phyloP scores from a whole-genome alignment of 2,797 vertebrate genomes.

The Liparis tanakae region DNA sequence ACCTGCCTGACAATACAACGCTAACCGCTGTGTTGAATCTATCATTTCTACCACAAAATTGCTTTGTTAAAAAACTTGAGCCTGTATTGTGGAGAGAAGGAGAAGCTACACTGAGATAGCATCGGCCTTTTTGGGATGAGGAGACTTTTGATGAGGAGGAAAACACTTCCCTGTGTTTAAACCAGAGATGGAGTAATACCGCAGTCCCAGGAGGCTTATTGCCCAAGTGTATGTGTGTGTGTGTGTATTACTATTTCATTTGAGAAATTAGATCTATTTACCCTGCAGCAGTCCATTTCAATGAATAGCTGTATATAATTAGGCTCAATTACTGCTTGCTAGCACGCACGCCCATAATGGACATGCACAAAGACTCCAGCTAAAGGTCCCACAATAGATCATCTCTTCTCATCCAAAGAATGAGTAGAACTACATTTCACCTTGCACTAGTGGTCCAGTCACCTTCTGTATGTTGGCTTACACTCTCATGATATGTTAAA shows the following conservation, averaged over 20 bases:
- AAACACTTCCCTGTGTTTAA: slow-evolving; percentile 44
- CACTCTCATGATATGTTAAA: slow-evolving; percentile 7
- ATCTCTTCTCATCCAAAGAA: slow-evolving; percentile 20
- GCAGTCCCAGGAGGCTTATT: slow-evolving; percentile 53
- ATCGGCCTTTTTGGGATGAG: slow-evolving; percentile 11
- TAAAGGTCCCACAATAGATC: slow-evolving; percentile 19
- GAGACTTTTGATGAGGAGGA: slow-evolving; percentile 42
- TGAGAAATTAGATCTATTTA: slow-evolving; percentile 50
- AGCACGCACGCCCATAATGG: slow-evolving; percentile 9
- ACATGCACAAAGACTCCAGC: slow-evolving; percentile 17
- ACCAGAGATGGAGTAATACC: slow-evolving; percentile 35
- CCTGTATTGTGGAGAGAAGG: not conserved
- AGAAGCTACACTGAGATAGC: slow-evolving; percentile 6
- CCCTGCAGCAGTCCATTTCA: slow-evolving; percentile 52
- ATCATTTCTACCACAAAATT: slow-evolving; percentile 9
- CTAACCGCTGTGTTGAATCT: not conserved
- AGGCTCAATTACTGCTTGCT: slow-evolving; percentile 48
- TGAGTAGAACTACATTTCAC: slow-evolving; percentile 19
- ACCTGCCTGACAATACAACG: not conserved
- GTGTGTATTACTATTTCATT: slow-evolving; percentile 37
- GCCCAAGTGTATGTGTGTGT: slow-evolving; percentile 9
- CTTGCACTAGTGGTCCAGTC: slow-evolving; percentile 13
- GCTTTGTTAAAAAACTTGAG: slow-evolving; percentile 10
- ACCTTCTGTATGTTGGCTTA: slow-evolving; percentile 5
- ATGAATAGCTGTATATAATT: slow-evolving; percentile 66